Evolutionary conservation across 2,797 vertebrate species (phyloP).

Genomic region (Rhinoraja longicauda): DNA sequence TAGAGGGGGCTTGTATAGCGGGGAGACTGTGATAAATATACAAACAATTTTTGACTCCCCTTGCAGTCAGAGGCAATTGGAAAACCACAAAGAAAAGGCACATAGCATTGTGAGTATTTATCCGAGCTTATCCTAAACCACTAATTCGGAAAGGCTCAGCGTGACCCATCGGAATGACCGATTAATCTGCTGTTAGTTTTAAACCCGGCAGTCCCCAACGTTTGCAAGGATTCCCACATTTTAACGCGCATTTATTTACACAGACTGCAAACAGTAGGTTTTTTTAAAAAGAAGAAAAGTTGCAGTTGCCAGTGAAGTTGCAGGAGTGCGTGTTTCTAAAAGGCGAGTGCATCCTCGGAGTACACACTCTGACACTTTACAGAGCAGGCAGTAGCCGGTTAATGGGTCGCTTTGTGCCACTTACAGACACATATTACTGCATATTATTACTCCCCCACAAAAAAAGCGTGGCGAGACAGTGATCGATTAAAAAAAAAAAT

Average conservation of each 20-base stretch:
- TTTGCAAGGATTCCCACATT: background rate
- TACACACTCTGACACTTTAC: too few species aligned
- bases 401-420: too few species aligned
- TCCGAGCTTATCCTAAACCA: background rate
- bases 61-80: background rate
- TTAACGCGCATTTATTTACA: background rate
- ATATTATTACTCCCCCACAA: too few species aligned
- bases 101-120: background rate
- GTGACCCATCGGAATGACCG: background rate
- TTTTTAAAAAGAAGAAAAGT: background rate
- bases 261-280: background rate
- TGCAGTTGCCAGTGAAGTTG: background rate
- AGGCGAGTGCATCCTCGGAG: background rate
- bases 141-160: slow-evolving; percentile 5
- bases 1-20: background rate
- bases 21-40: background rate
- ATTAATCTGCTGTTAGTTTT: slow-evolving; percentile 2
- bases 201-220: background rate
- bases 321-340: background rate
- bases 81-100: background rate
- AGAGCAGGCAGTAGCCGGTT: too few species aligned
- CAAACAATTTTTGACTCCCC: background rate
- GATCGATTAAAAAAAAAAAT: background rate
- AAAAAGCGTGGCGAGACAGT: too few species aligned
- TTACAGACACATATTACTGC: too few species aligned